Conservation (phyloP, 1,140 invertebrate species). For the Ditylenchus dipsaci region DNA sequence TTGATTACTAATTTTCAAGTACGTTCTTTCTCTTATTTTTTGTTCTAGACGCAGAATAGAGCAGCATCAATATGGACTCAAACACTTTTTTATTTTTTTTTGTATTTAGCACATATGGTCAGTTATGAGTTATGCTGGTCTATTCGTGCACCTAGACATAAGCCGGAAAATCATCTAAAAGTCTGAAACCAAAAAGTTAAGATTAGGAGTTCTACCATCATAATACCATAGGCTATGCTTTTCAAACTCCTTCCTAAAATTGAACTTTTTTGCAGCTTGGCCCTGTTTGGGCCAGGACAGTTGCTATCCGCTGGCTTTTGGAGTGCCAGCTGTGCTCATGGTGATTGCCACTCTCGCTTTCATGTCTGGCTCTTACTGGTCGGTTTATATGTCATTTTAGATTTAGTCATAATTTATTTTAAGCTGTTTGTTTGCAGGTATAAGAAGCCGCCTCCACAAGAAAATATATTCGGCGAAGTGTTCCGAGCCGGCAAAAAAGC, state of each 20-base stretch:
- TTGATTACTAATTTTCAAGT: no score
- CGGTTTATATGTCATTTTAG: background rate
- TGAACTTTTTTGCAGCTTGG: background rate
- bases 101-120: no score
- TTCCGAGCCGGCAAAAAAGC: constrained; percentile 54
- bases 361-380: constrained; percentile 73
- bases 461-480: constrained; percentile 30
- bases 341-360: constrained; percentile 69
- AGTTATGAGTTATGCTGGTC: no score
- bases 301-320: constrained; percentile 86
- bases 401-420: constrained; percentile 66
- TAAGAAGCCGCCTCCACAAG: constrained; percentile 42
- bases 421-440: constrained; percentile 67
- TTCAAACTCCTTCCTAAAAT: no score
- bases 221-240: no score
- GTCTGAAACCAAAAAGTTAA: no score
- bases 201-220: no score
- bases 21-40: background rate
- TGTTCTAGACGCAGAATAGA: background rate
- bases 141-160: no score
- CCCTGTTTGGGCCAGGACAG: constrained; percentile 62
- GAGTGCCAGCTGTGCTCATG: constrained; percentile 81
- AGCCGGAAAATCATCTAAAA: no score
- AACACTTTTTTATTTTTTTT: background rate
- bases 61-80: background rate